Conservation (phyloP, 2,888 invertebrate species). For the Cryptops parisi region DNA sequence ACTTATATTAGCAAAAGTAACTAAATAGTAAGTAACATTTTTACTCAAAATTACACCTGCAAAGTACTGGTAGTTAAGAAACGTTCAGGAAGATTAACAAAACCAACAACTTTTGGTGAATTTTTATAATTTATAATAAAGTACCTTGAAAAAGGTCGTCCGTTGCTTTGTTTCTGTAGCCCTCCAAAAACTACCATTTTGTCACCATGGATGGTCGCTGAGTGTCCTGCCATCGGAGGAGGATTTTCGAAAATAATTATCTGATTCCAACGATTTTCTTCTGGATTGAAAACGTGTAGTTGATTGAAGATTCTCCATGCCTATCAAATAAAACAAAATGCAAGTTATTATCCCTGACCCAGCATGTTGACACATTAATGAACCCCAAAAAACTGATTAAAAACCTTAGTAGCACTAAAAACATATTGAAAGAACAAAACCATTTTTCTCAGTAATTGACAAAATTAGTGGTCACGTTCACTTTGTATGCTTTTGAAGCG, state of each 20-base stretch:
- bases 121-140: background rate
- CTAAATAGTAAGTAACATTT: too few species aligned
- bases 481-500: too few species aligned
- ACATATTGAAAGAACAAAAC: too few species aligned
- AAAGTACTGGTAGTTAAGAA: background rate
- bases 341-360: too few species aligned
- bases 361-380: too few species aligned
- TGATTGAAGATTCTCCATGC: constrained; percentile 78
- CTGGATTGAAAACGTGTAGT: constrained; percentile 71
- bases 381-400: too few species aligned
- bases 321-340: constrained; percentile 32
- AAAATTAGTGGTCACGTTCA: too few species aligned
- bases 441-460: too few species aligned
- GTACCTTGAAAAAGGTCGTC: constrained; percentile 10
- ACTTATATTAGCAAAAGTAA: too few species aligned
- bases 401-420: too few species aligned
- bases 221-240: constrained; percentile 81
- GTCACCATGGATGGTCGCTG: constrained; percentile 58
- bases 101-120: background rate
- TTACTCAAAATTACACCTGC: too few species aligned
- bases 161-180: constrained; percentile 25
- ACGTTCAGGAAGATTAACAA: background rate
- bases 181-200: constrained; percentile 38
- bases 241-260: constrained; percentile 41
- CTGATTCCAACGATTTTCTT: constrained; percentile 54